Percentiles rank a stretch among this genome's conserved stretches.
Conservation (phyloP, 2,888 invertebrate genomes). For the Cephus pulcher region DNA sequence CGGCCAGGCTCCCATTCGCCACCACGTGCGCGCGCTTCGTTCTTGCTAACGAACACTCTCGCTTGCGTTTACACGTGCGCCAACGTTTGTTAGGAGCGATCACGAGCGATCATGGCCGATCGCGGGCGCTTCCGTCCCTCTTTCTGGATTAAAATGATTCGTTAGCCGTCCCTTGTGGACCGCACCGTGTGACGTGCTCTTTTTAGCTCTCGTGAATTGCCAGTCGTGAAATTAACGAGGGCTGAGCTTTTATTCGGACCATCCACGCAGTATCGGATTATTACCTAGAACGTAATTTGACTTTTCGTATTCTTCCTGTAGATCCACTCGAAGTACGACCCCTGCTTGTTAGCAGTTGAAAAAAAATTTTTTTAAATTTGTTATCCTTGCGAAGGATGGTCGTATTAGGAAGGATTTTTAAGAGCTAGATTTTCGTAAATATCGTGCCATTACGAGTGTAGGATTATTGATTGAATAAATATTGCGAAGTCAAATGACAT, state of each 20-base stretch:
- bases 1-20: background rate
- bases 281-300: background rate
- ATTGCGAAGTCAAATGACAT: background rate
- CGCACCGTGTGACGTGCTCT: background rate
- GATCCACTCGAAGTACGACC: background rate
- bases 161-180: background rate
- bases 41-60: background rate
- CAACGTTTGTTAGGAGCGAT: background rate
- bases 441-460: background rate
- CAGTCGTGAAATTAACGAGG: background rate
- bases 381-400: too few species aligned
- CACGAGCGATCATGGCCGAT: too few species aligned
- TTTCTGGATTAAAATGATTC: background rate
- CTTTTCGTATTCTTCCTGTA: background rate
- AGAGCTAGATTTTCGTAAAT: background rate
- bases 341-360: background rate
- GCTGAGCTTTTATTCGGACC: too few species aligned
- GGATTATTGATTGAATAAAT: background rate
- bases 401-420: too few species aligned
- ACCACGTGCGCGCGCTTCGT: background rate
- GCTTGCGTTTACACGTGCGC: background rate
- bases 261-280: background rate
- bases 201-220: background rate
- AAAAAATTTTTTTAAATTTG: background rate
- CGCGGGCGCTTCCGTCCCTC: background rate